Base-by-base conservation (phyloP, 2,797 vertebrate genomes). In the Lepidocolaptes lacrymiger region DNA sequence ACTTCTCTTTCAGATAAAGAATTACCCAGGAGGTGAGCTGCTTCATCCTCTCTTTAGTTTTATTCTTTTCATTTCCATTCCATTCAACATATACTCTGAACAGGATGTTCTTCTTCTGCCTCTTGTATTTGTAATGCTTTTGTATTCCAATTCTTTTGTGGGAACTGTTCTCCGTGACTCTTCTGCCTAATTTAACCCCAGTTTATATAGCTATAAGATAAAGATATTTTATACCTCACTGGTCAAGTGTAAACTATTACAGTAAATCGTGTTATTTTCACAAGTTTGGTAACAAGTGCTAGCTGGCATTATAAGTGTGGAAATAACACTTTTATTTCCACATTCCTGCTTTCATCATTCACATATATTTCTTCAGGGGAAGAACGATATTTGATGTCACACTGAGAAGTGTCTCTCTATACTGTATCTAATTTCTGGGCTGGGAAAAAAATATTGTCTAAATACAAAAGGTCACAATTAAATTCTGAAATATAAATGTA, bases 271-370 rank as follows among this genome's bases (percentile, higher is more conserved):
- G 87, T 94, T 95, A 95, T 93, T 94, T 97, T 97, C 93, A 93
- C 93, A 94, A 93, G 92, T 97, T 89, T 73, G 72, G 76, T 59
- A 86, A 85, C 79, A 75, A 97, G 73, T 84, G 83, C 83, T 95
- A 91, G 54, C 87, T 96, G 88, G 78, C 79, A 84, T 85, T 89
- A 32, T 46, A 89, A 88, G 95, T 96, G 93, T 90, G 79, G 89
- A 95, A 96, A 68, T 90, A 92, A 96, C 89, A 91, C 91, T 85
- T 95, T 97, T 96, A 90, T 93, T 97, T 97, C 96, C 91, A 95
- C 94, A 63, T 95, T 96, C 88, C 85, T 95, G 88, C 81, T 91
- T 95, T 96, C 93, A 93, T 96, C 88, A 62, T 95, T 95, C 95
- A 82, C 55, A 64, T 94, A 96, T 86, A 84, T 96, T 92, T 96